phyloP scores from a whole-genome alignment of 2,888 invertebrate genomes.

The Frankliniella intonsa region DNA sequence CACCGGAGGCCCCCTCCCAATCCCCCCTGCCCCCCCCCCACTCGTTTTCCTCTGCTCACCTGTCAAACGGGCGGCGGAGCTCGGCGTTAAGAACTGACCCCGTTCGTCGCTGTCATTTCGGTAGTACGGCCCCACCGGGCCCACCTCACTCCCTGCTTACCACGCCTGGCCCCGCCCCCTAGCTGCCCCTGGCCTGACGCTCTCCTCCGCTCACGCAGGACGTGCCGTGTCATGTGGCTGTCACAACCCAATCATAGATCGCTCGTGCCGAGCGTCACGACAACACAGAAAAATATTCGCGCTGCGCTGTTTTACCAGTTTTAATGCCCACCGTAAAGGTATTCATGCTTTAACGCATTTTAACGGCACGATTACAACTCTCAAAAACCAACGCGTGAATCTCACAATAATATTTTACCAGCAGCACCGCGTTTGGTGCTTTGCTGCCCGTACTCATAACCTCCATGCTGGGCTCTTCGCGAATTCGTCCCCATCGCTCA shows the following conservation, averaged over 20 bases:
- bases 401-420: no score
- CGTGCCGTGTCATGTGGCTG: not conserved
- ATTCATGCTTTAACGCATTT: no score
- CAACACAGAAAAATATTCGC: not conserved
- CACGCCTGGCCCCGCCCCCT: not conserved
- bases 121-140: not conserved
- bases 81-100: not conserved
- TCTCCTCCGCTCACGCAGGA: not conserved
- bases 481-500: no score
- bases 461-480: no score
- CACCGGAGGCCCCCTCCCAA: not conserved
- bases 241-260: not conserved
- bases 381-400: no score
- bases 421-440: no score
- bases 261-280: not conserved
- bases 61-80: no score
- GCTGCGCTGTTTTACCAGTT: no score
- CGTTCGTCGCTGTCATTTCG: slow-evolving; percentile 24
- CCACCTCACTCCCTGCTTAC: not conserved
- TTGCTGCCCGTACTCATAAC: no score
- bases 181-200: not conserved
- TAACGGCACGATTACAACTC: no score
- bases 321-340: no score
- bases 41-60: not conserved
- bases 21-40: not conserved